These are phyloP conservation scores for Macrotus californicus DNA, from an alignment of 2,113 vertebrate genomes.

Conservation along the genomic window DNA sequence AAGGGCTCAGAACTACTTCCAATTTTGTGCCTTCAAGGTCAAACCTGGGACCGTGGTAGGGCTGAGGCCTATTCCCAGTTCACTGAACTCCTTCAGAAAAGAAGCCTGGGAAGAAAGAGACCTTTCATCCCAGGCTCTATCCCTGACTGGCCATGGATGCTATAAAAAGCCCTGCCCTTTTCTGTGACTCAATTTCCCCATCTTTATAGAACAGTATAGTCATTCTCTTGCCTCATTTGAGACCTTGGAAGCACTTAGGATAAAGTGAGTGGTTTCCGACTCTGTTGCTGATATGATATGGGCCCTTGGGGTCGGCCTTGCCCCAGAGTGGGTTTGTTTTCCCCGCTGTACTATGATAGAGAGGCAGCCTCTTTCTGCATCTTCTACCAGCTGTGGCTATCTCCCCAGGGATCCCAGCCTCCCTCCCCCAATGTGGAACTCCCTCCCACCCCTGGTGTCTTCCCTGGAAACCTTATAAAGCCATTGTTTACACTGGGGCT, in stretches of 20 bases:
- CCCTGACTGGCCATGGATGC: not conserved
- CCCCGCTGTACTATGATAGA: not conserved
- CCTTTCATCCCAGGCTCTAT: not conserved
- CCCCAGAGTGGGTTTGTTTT: not conserved
- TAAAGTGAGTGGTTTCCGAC: not conserved
- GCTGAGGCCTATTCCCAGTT: not conserved
- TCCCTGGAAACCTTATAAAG: slow-evolving; percentile 83
- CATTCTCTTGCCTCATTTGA: not conserved
- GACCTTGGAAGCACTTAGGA: not conserved
- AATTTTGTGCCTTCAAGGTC: not conserved
- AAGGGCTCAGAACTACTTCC: not conserved
- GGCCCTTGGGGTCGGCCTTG: not conserved
- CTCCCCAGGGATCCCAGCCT: not conserved
- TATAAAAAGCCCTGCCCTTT: not conserved
- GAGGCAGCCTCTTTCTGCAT: not conserved
- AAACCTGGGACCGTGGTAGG: not conserved
- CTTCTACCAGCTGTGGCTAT: slow-evolving; percentile 39
- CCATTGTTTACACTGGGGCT: slow-evolving; percentile 73
- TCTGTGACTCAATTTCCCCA: not conserved
- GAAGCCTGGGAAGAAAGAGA: not conserved
- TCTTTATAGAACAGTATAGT: not conserved
- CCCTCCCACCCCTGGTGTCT: slow-evolving; percentile 34
- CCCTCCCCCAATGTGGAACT: slow-evolving; percentile 23
- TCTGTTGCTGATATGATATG: not conserved
- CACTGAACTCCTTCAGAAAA: not conserved